Conservation (phyloP, 2,113 vertebrate genomes). For the Motacilla alba region DNA sequence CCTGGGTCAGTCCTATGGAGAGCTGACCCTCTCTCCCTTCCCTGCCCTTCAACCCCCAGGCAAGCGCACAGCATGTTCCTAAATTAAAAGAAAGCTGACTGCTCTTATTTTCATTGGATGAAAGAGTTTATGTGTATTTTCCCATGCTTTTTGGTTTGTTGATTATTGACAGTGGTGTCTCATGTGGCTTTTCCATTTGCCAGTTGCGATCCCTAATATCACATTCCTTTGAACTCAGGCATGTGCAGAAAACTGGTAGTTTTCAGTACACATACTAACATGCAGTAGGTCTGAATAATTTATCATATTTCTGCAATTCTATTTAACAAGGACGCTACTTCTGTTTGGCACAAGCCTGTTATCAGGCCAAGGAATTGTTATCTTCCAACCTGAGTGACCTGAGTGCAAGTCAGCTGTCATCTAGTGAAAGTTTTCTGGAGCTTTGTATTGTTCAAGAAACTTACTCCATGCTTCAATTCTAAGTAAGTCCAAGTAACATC, state of each 20-base stretch:
- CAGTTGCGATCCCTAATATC: neutral
- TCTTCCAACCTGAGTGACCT: neutral
- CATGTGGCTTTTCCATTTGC: neutral
- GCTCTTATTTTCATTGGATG: conserved; percentile 34
- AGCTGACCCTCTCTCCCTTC: neutral
- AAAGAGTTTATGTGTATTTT: neutral
- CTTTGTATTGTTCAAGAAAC: neutral
- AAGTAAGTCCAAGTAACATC: neutral
- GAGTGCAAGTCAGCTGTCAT: neutral
- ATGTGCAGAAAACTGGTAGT: neutral
- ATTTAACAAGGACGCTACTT: neutral
- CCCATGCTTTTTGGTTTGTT: neutral
- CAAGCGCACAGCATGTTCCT: conserved; percentile 26
- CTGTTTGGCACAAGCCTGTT: neutral
- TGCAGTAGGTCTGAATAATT: neutral
- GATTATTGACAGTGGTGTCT: neutral
- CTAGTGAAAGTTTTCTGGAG: neutral
- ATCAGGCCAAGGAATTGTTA: neutral
- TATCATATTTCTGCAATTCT: neutral
- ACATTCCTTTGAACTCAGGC: neutral
- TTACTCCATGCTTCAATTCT: neutral
- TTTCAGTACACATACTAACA: neutral
- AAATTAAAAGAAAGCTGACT: conserved; percentile 7
- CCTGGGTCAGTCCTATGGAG: conserved; percentile 28
- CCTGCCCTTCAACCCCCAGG: neutral